These are phyloP conservation scores for Prorops nasuta DNA, from an alignment of 1,140 invertebrate species.

Conservation along the genomic window DNA sequence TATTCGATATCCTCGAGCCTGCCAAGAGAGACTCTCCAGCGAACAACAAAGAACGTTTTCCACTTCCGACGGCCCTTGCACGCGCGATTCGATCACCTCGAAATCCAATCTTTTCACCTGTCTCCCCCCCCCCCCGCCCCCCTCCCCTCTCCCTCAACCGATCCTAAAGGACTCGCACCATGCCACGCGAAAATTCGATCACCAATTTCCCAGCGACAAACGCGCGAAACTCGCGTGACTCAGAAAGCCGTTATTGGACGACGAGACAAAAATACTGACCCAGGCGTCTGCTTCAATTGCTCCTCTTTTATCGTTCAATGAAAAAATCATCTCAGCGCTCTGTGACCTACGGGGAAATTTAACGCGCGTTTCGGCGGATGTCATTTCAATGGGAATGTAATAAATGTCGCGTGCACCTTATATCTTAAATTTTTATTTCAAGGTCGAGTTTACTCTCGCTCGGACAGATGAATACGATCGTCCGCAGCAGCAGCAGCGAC, in stretches of 20 bases:
- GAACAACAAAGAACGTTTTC: conserved; percentile 41
- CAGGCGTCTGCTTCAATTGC: no score
- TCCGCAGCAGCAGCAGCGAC: no score
- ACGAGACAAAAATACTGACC: no score
- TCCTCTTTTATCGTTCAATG: no score
- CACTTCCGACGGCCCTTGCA: conserved; percentile 40
- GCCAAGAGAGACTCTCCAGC: conserved; percentile 21
- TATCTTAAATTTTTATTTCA: conserved; percentile 35
- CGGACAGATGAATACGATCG: conserved; percentile 14
- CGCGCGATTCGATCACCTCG: conserved; percentile 8
- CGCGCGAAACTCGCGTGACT: no score
- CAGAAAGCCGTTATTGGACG: no score
- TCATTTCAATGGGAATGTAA: conserved; percentile 32
- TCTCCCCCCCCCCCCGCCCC: no score
- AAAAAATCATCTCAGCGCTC: no score
- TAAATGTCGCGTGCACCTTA: conserved; percentile 29
- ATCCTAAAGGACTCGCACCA: no score
- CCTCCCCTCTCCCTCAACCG: no score
- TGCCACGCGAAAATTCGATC: no score
- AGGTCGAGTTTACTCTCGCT: conserved; percentile 20
- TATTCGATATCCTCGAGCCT: conserved; percentile 35
- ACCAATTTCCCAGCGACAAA: no score
- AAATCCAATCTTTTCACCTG: conserved; percentile 30
- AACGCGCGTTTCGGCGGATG: conserved; percentile 26
- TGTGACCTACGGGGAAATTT: conserved; percentile 21